Conservation (phyloP, 2,113 vertebrate species). For the Mobula hypostoma region DNA sequence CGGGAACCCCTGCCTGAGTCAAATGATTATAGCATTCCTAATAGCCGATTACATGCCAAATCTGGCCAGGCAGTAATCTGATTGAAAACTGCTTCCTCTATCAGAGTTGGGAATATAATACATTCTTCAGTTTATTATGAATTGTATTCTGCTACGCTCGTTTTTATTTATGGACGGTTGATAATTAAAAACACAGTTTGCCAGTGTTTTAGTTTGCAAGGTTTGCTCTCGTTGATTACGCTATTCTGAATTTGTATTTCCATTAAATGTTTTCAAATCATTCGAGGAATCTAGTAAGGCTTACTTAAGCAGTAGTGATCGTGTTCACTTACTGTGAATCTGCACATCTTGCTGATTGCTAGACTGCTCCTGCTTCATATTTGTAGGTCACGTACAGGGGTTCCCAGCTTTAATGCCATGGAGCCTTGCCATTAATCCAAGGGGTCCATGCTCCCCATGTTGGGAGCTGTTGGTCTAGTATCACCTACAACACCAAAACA, state of each 20-base stretch:
- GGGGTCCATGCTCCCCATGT: no score
- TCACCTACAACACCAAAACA: not conserved
- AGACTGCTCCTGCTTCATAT: not conserved
- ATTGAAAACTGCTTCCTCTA: not conserved
- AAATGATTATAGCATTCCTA: not conserved
- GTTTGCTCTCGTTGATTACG: slow-evolving; percentile 14
- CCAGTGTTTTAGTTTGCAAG: not conserved
- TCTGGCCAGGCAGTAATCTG: not conserved
- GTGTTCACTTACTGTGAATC: slow-evolving; percentile 24
- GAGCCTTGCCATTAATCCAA: no score
- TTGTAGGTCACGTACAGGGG: not conserved
- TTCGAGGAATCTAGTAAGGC: not conserved
- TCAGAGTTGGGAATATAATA: not conserved
- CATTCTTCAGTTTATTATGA: not conserved
- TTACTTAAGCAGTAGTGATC: not conserved
- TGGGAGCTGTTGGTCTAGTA: not conserved
- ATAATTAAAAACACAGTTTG: not conserved
- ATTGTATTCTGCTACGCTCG: not conserved
- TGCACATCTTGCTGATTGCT: slow-evolving; percentile 11
- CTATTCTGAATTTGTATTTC: slow-evolving; percentile 25
- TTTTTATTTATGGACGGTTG: not conserved
- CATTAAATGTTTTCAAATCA: slow-evolving; percentile 29
- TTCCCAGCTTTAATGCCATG: no score
- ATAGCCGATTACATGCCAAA: not conserved
- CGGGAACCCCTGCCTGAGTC: no score